Conservation (phyloP, 2,888 invertebrate genomes). For the Clunio marinus region DNA sequence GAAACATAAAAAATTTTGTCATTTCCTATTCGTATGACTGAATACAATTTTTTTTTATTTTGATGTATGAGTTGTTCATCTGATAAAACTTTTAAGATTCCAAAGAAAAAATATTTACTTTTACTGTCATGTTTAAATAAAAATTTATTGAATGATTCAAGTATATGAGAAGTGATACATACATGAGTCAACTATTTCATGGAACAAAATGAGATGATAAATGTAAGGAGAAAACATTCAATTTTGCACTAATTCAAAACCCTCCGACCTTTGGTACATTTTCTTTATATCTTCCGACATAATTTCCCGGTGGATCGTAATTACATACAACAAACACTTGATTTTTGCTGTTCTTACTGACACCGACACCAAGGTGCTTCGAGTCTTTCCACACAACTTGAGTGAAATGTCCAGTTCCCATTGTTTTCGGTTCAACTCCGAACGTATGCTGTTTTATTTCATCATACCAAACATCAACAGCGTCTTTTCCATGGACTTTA, state of each 20-base stretch:
- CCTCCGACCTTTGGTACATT: constrained; percentile 65
- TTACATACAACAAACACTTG: constrained; percentile 82
- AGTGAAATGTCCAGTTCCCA: constrained; percentile 73
- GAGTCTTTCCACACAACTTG: constrained; percentile 76
- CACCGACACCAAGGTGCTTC: constrained; percentile 69
- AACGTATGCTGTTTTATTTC: constrained; percentile 62
- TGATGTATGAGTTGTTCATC: too few relatives aligned
- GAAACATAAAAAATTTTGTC: too few relatives aligned
- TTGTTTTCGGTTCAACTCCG: constrained; percentile 59
- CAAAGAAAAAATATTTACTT: too few relatives aligned
- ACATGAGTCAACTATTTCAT: too few relatives aligned
- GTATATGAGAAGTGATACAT: too few relatives aligned
- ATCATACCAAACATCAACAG: constrained; percentile 68
- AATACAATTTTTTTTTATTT: too few relatives aligned
- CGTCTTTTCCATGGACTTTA: constrained; percentile 60
- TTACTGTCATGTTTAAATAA: too few relatives aligned
- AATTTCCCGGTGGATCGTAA: constrained; percentile 87
- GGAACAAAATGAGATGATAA: too few relatives aligned
- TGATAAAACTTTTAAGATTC: too few relatives aligned
- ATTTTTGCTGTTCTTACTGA: constrained; percentile 62
- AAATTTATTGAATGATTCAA: too few relatives aligned
- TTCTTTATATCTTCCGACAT: constrained; percentile 66
- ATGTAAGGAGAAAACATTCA: too few relatives aligned
- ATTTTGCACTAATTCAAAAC: constrained; percentile 42
- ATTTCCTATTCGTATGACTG: too few relatives aligned